Base-by-base conservation (phyloP, 2,888 invertebrate genomes). In the Sympetrum striolatum region DNA sequence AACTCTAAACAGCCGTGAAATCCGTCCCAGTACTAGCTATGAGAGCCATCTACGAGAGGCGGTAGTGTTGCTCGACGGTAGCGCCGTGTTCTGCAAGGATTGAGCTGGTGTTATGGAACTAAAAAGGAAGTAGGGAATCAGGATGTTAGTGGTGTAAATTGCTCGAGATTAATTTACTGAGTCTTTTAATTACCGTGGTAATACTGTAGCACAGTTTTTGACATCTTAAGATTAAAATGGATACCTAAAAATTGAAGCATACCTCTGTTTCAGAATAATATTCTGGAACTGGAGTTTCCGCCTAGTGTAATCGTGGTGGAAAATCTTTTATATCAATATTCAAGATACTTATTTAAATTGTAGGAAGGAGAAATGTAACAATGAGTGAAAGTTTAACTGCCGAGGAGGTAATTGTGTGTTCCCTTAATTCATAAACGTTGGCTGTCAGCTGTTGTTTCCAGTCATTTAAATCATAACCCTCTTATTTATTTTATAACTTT, bases 371-470 rank as follows among this genome's bases (percentile, higher is more conserved):
- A 73, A 73, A 73, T 73, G 73, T 25, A 35, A 37, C 15, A 37
- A 86, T 86, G 86, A 86, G 86, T 39, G 64, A 86, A n/a, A n/a
- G n/a, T 60, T 37, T 86, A n/a, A 86, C 60, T 37, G 37, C 86
- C 12, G 86, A 86, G n/a, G 86, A 86, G 86, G 86, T 86, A 86
- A 86, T 37, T 37, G 15, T 53, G 5, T 53, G 53, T 53, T 53
- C 18, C 53, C 18, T 53, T 53, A 18, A 18, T 53, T 18, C 53
- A 53, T 53, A 53, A 53, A 53, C 18, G 53, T 53, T 53, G 53
- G 53, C 18, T 53, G 53, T 53, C 53, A 53, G 53, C 53, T 53
- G 53, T 53, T 53, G 53, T 53, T 53, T 53, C 18, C 53, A 53
- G 15, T 53, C 18, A 18, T 18, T 53, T 15, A 53, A 53, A 18